Percentiles rank a stretch among this genome's conserved stretches.
phyloP scores from a whole-genome alignment of 2,888 invertebrate species.

The Patella pellucida region DNA sequence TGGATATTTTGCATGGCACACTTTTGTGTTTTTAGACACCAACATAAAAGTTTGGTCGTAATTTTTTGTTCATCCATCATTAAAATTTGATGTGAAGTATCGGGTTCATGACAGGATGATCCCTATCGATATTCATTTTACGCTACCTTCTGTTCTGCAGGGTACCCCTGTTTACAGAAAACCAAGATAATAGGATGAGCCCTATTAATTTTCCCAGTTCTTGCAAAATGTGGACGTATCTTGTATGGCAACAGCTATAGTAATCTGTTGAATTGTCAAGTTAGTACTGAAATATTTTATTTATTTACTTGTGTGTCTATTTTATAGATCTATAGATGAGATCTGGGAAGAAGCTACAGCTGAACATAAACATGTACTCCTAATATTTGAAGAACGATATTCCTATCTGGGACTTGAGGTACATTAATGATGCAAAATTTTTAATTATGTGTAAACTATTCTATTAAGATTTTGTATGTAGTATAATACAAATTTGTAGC shows the following conservation, averaged over 20 bases:
- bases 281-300: too few relatives aligned
- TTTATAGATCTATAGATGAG: conserved; percentile 72
- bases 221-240: too few relatives aligned
- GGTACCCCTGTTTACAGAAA: background rate
- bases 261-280: too few relatives aligned
- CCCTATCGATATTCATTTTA: background rate
- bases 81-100: too few relatives aligned
- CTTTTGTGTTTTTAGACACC: background rate
- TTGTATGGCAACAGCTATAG: too few relatives aligned
- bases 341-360: conserved; percentile 72
- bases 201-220: too few relatives aligned
- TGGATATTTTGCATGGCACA: conserved; percentile 40
- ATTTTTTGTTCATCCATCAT: background rate
- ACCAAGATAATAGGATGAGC: too few relatives aligned
- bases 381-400: conserved; percentile 60
- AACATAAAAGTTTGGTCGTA: background rate
- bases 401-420: conserved; percentile 77
- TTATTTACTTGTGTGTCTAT: background rate
- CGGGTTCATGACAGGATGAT: too few relatives aligned
- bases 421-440: conserved; percentile 44
- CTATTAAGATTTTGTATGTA: too few relatives aligned
- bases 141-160: background rate
- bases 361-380: conserved; percentile 46
- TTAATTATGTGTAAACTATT: too few relatives aligned
- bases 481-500: too few relatives aligned